phyloP scores from a whole-genome alignment of 2,888 invertebrate genomes.

The Agonopterix subpropinquella region DNA sequence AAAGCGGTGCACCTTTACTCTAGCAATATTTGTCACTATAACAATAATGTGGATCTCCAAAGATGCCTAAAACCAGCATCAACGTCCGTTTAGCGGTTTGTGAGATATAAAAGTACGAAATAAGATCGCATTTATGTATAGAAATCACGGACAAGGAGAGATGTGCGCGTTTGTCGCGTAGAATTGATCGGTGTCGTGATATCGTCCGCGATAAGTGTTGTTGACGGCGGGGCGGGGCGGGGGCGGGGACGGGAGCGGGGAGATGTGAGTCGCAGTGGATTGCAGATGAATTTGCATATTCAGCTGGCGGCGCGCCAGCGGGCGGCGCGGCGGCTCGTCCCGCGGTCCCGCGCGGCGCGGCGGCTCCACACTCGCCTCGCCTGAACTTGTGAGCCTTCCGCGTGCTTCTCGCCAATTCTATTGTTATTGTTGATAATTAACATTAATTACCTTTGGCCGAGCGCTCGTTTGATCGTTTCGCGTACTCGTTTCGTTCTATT shows the following conservation, averaged over 20 bases:
- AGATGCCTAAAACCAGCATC: too few species aligned
- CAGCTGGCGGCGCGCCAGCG: constrained; percentile 47
- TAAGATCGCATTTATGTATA: too few species aligned
- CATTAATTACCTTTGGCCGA: constrained; percentile 9
- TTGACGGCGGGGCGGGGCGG: background rate
- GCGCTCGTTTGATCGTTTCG: constrained; percentile 2
- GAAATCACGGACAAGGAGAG: too few species aligned
- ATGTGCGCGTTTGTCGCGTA: too few species aligned
- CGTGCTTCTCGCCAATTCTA: constrained; percentile 31
- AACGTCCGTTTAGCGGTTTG: too few species aligned
- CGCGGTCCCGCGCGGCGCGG: background rate
- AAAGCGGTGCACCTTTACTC: too few species aligned
- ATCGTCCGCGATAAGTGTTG: background rate
- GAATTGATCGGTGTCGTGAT: background rate
- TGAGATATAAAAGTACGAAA: too few species aligned
- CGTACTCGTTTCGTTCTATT: constrained; percentile 1
- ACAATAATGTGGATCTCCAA: too few species aligned
- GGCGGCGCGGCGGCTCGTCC: constrained; percentile 25
- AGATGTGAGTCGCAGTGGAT: constrained; percentile 41
- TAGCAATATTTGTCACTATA: too few species aligned
- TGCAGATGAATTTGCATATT: constrained; percentile 60
- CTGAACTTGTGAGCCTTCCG: constrained; percentile 19
- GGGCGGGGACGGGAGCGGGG: background rate
- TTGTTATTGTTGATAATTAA: constrained; percentile 25
- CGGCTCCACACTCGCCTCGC: too few species aligned